Evolutionary conservation across 2,113 vertebrate genomes (phyloP).

Genomic region (Apodemus speciosus): DNA sequence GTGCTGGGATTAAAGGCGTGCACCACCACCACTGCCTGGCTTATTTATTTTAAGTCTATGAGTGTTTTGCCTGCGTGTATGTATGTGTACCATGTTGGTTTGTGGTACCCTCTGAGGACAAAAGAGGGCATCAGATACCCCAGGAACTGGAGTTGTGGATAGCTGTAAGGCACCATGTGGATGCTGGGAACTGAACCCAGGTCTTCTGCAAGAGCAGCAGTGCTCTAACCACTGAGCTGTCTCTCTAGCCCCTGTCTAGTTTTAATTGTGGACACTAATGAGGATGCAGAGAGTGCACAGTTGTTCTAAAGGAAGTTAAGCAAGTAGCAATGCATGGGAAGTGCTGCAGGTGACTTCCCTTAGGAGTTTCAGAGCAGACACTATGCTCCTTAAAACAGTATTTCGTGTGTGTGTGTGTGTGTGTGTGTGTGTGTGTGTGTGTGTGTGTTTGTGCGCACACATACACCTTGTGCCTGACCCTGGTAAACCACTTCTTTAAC

Average conservation of each 20-base stretch:
- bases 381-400: slow-evolving; percentile 11
- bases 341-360: not conserved
- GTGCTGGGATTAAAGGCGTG: too few relatives aligned
- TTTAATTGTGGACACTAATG: not conserved
- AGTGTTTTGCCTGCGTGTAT: not conserved
- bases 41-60: not conserved
- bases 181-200: not conserved
- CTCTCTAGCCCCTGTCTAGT: not conserved
- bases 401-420: not conserved
- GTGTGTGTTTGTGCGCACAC: too few relatives aligned
- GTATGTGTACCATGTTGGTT: not conserved
- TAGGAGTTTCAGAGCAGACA: slow-evolving; percentile 4
- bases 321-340: not conserved
- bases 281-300: not conserved
- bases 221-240: not conserved
- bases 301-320: not conserved
- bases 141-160: not conserved
- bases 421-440: not conserved
- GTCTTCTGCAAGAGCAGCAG: not conserved
- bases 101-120: not conserved
- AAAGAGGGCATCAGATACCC: not conserved
- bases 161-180: not conserved
- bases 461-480: not conserved
- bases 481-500: not conserved
- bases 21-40: too few relatives aligned